Conservation (phyloP, 2,113 vertebrate species). For the Theristicus caerulescens region DNA sequence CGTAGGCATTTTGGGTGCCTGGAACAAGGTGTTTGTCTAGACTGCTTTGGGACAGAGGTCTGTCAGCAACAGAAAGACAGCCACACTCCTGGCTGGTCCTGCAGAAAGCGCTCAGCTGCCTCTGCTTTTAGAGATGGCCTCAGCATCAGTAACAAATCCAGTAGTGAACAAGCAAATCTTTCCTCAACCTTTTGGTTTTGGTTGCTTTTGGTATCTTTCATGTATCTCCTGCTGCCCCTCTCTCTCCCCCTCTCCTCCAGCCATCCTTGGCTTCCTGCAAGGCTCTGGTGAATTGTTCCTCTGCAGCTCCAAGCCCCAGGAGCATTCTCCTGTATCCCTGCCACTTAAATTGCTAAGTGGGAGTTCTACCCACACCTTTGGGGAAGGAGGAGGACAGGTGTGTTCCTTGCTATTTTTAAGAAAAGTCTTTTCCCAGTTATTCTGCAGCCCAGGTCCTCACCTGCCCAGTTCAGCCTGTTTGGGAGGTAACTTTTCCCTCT, state of each 20-base stretch:
- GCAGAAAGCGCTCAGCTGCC: neutral
- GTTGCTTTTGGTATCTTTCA: neutral
- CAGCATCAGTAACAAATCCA: neutral
- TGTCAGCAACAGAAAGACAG: neutral
- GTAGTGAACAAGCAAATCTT: neutral
- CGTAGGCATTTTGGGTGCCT: neutral
- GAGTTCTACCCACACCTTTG: neutral
- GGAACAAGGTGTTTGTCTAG: neutral
- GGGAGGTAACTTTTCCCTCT: neutral
- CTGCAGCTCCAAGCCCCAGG: neutral
- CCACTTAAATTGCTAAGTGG: neutral
- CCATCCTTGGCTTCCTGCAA: neutral
- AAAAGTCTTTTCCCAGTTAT: neutral
- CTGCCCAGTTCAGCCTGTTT: conserved; percentile 37
- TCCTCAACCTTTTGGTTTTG: neutral
- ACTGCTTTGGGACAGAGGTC: neutral
- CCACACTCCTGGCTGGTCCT: neutral
- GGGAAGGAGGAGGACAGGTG: neutral
- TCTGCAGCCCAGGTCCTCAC: neutral
- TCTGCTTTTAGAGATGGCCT: neutral
- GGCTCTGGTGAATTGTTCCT: neutral
- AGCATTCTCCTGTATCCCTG: neutral
- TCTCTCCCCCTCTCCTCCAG: neutral
- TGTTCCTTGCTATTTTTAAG: neutral
- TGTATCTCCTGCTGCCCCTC: rapidly evolving